Evolutionary conservation across 1,140 invertebrate genomes (phyloP), one percentile per base, ranked within the genome.

Genomic region (Lycorma delicatula): DNA sequence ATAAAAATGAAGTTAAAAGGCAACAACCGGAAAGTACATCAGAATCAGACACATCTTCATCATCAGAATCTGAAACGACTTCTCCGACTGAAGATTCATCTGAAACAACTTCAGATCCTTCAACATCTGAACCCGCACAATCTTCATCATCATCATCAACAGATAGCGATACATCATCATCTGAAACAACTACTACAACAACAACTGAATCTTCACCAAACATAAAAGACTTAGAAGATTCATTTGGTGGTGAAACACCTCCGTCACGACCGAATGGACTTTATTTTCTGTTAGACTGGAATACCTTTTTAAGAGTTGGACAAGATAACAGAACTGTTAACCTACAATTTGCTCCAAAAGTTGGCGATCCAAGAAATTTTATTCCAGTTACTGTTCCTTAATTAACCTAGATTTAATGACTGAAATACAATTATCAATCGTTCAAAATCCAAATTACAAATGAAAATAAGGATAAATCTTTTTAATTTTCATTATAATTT

Each of bases 231-330:
- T 68, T 91, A 44, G 86, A 84, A 62, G 84, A 82, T 60, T 89
- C 87, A 1, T 90, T 91, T 66, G 87, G 86, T 28, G 84, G 81
- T 12, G 70, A 70, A 9, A 66, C 72, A 25, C 77, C 76, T 23
- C 82, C 84, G 12, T 0, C 79, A 77, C 78, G 76, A 57, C 82
- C 80, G 66, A 88, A 82, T 54, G 88, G 88, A 2, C 81, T 91
- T 44, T 91, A 90, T 66, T 89, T 88, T 71, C 77, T 89, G 51
- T 73, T 89, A 1, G 88, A 91, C 66, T 89, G 87, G 87, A 90
- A 91, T 65, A 81, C 84, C 12, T 91, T 91, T 64, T 72, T 90
- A 3, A 86, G 89, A 68, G 86, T 90, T 2, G 87, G 87, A 23
- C 74, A 79, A 50, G 84, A 87, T n/a, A 83, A 80, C 50, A 81